Base-by-base conservation (phyloP, 2,113 vertebrate species). In the Ictalurus punctatus region DNA sequence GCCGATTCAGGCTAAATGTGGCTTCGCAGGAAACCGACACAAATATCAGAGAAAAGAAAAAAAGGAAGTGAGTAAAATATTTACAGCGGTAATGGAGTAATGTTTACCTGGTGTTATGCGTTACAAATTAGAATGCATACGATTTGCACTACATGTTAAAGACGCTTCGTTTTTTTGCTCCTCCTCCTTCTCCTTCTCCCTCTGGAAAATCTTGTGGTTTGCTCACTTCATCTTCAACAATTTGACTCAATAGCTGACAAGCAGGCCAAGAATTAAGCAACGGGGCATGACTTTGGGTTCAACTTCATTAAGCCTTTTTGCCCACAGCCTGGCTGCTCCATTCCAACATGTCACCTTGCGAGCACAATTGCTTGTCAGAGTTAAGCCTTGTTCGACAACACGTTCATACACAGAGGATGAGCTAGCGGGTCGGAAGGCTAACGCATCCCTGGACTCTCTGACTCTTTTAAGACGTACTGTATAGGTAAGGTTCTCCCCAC, bases 261-360 rank as follows among this genome's bases (percentile, higher is more conserved):
- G 30, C 67, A 91, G 92, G 91, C 89, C 88, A 91, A 80, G 84
- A 88, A 90, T 87, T 86, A 90, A 89, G 87, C 87, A 90, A 82
- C 21, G 83, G 90, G 91, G 85, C 90, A n/a, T 87, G 83, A 90
- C 90, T 90, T 86, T 65, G 89, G 92, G 92, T 92, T 93, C 92
- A 93, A 93, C 91, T 91, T 92, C 92, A 93, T 93, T 93, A 93
- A 92, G 89, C 90, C 87, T 86, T 88, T 88, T 87, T 82, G 88
- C 90, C 91, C 88, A 83, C 84, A 86, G 91, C 63, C 87, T 89
- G 90, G 88, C 88, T 86, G 87, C 83, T 89, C 85, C 78, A 90
- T 90, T 87, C 87, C 69, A 88, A 73, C 90, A 83, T 89, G 90
- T 89, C 91, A 93, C 90, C 91, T 90, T 80, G 80, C 23, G 90